Evolutionary conservation across 2,113 vertebrate species (phyloP).

Genomic region (Diphyllodes magnificus): DNA sequence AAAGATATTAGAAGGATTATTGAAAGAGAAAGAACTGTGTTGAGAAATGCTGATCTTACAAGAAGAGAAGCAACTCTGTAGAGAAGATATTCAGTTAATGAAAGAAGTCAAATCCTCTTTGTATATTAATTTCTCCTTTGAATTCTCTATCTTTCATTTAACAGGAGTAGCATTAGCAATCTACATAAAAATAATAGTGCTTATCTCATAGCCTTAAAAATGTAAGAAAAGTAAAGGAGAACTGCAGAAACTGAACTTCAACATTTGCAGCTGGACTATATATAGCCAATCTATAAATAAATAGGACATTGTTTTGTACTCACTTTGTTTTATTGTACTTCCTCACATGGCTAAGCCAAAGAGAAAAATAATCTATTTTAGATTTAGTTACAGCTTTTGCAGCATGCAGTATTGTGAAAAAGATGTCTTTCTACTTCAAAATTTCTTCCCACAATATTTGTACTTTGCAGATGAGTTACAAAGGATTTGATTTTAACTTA

Average conservation of each 20-base stretch:
- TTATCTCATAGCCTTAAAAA: neutral
- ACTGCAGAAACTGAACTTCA: neutral
- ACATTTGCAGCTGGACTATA: neutral
- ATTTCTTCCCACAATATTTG: neutral
- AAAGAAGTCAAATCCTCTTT: neutral
- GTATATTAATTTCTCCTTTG: neutral
- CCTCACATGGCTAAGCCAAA: neutral
- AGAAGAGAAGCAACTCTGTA: neutral
- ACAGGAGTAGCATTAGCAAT: neutral
- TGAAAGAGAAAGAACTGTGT: neutral
- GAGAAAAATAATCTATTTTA: neutral
- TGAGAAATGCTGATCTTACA: neutral
- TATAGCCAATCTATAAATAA: conserved; percentile 12
- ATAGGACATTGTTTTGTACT: neutral
- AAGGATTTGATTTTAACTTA: neutral
- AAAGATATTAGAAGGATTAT: neutral
- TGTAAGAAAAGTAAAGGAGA: neutral
- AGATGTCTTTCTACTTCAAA: neutral
- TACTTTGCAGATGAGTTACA: neutral
- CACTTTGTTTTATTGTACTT: neutral
- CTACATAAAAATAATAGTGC: neutral
- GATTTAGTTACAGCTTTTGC: neutral
- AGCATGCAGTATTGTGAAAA: neutral
- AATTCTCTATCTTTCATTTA: neutral
- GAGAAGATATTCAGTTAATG: neutral